Conservation (phyloP, 92 coral and sea anemone genomes). For the Actinostola sp. region DNA sequence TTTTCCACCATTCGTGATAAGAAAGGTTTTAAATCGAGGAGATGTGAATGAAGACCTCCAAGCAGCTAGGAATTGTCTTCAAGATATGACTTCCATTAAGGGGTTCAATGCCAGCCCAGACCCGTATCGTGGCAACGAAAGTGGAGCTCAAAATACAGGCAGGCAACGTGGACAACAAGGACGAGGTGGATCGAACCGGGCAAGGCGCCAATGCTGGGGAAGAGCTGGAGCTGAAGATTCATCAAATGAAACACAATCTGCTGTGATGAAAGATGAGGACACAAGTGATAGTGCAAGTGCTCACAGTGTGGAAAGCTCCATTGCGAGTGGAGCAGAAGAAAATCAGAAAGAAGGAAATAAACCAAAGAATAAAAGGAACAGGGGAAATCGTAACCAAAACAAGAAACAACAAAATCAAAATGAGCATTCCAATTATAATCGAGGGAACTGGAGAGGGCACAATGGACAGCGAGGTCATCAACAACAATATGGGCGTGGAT, state of each 20-base stretch:
- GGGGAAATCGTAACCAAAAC: background rate
- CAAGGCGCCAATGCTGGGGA: background rate
- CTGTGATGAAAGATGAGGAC: no score
- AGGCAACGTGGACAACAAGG: background rate
- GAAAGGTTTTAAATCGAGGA: slow-evolving; percentile 34
- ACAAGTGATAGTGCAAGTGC: no score
- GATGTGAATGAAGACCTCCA: slow-evolving; percentile 38
- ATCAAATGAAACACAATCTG: no score
- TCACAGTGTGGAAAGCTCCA: no score
- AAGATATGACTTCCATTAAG: slow-evolving; percentile 16
- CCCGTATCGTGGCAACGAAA: background rate
- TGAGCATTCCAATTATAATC: background rate
- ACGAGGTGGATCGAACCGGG: background rate
- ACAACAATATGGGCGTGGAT: background rate
- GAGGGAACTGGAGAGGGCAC: background rate
- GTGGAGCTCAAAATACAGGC: slow-evolving; percentile 9
- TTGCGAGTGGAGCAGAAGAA: background rate
- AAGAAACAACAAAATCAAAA: background rate
- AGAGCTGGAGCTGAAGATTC: slow-evolving; percentile 1
- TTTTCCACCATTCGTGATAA: slow-evolving; percentile 31
- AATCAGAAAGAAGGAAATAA: background rate
- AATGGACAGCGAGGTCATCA: background rate
- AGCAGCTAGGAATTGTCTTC: slow-evolving; percentile 10
- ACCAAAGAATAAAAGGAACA: background rate
- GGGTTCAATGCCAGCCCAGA: background rate